A percentile compares a stretch with the other conserved stretches of the same genome.
Evolutionary conservation across 2,797 vertebrate species (phyloP).

Genomic region (Pitangus sulphuratus): DNA sequence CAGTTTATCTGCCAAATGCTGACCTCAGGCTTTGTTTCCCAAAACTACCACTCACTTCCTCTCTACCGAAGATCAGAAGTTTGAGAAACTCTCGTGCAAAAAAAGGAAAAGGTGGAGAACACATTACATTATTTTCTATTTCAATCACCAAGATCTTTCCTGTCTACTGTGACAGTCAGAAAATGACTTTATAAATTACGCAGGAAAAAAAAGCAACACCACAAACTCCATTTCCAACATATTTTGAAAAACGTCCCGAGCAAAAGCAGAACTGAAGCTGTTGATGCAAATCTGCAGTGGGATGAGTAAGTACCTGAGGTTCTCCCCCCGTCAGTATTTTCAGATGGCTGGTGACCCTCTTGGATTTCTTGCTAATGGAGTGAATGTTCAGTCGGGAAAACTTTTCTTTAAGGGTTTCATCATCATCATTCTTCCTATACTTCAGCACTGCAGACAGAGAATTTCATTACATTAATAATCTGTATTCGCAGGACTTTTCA

Average conservation of each 20-base stretch:
- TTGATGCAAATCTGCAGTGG: not conserved
- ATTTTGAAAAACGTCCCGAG: not conserved
- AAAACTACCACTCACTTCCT: not conserved
- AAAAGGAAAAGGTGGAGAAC: conserved; percentile 28
- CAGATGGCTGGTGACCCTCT: conserved; percentile 92
- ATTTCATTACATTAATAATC: conserved; percentile 1
- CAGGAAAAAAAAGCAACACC: not conserved
- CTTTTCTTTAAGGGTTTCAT: conserved; percentile 90
- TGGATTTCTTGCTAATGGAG: conserved; percentile 96
- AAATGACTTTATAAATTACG: not conserved
- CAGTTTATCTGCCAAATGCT: not conserved
- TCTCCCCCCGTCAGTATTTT: conserved; percentile 93
- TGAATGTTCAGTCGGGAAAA: conserved; percentile 93
- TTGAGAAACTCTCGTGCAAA: not conserved
- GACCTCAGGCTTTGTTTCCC: not conserved
- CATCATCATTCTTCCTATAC: conserved; percentile 92
- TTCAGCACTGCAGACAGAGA: conserved; percentile 87
- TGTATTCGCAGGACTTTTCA: not conserved
- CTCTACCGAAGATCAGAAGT: not conserved
- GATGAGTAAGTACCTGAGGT: conserved; percentile 85
- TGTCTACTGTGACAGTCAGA: not conserved
- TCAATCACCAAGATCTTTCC: conserved; percentile 16
- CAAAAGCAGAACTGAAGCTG: not conserved
- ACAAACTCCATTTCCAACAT: not conserved
- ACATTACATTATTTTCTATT: not conserved